phyloP scores from a whole-genome alignment of 2,113 vertebrate species.

The Dendropsophus ebraccatus region DNA sequence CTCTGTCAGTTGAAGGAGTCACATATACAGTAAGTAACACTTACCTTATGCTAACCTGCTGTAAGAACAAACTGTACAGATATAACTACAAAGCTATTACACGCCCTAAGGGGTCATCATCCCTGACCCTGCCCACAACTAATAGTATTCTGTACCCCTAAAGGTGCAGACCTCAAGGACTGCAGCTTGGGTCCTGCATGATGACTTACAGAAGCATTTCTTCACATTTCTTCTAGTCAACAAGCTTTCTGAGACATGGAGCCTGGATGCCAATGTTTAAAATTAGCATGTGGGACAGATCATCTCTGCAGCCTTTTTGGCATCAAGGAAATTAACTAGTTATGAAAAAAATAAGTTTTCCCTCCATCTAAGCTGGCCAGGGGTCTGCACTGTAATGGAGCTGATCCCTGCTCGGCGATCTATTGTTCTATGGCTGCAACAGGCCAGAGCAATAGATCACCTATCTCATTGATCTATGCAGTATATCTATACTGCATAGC shows the following conservation, averaged over 20 bases:
- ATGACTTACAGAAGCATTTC: neutral
- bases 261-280: neutral
- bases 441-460: no score
- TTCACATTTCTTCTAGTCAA: neutral
- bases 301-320: neutral
- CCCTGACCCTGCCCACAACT: neutral
- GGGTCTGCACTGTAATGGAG: no score
- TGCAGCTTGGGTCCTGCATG: neutral
- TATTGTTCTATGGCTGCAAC: no score
- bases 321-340: constrained; percentile 16
- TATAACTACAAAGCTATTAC: no score
- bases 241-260: neutral
- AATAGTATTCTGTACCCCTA: neutral
- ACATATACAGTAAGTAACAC: no score
- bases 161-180: neutral
- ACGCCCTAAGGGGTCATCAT: neutral
- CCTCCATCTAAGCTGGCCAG: no score
- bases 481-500: no score
- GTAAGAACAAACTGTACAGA: no score
- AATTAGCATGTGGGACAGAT: neutral
- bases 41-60: no score
- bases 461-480: no score
- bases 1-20: no score
- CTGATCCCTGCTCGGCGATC: no score
- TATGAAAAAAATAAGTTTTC: neutral